A percentile compares a stretch with the other conserved stretches of the same genome.
Evolutionary conservation across 2,797 vertebrate species (phyloP).

Genomic region (Rhinophrynus dorsalis): DNA sequence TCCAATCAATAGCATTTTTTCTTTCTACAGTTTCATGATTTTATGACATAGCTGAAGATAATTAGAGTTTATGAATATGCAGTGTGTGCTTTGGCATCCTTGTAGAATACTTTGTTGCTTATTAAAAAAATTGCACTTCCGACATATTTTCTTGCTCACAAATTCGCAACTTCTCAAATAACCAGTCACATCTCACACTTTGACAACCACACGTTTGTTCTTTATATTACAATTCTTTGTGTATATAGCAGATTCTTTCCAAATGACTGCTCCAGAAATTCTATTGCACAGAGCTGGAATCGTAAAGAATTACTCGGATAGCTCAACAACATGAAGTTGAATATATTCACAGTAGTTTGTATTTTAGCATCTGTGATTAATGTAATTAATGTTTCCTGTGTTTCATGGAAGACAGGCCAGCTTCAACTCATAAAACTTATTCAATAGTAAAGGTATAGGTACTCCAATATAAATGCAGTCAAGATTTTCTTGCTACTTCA

Average conservation of each 20-base stretch:
- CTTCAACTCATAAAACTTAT: too few relatives aligned
- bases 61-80: conserved; percentile 26
- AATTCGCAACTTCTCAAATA: conserved; percentile 22
- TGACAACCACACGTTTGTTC: conserved; percentile 31
- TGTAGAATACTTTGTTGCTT: conserved; percentile 20
- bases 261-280: background rate
- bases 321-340: background rate
- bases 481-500: too few relatives aligned
- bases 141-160: conserved; percentile 28
- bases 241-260: background rate
- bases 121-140: conserved; percentile 46
- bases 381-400: background rate
- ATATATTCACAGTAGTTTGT: background rate
- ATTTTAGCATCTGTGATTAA: background rate
- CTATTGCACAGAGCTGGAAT: too few relatives aligned
- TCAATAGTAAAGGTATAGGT: too few relatives aligned
- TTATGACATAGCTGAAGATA: conserved; percentile 16
- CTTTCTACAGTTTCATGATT: background rate
- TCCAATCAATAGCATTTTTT: background rate
- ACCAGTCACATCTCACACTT: conserved; percentile 3
- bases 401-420: too few relatives aligned
- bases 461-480: too few relatives aligned
- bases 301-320: background rate
- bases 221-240: background rate
- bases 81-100: conserved; percentile 18